Evolutionary conservation across 1,140 invertebrate species (phyloP), one percentile per base, ranked within the genome.

Genomic region (Atta cephalotes): DNA sequence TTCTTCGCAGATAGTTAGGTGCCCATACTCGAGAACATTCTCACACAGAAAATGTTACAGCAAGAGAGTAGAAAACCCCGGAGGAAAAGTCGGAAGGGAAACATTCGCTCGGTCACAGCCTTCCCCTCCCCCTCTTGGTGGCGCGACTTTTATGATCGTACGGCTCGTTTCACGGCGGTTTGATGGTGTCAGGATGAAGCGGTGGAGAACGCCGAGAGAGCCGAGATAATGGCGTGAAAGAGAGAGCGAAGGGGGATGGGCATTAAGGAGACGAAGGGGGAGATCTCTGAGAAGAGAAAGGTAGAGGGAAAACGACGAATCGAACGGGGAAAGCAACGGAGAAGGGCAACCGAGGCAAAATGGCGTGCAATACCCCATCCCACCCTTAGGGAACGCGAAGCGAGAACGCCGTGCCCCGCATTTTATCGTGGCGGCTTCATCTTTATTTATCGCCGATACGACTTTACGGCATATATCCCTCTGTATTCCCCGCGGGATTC

Each of bases 371-470:
- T 53, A 87, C n/a, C 49, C 25, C 66, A 49, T 51, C 66, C 66
- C 16, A n/a, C 21, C 16, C 49, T 21, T 63, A 12, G 25, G 80
- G 82, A 76, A 28, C 49, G 56, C 35, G 78, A 87, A 18, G 65
- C 63, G 70, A 88, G 87, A 74, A 80, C 78, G 74, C 39, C 88
- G 87, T 87, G 88, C 88, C 70, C 88, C 88, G 88, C 76, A 86
- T 90, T 90, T 90, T 88, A 90, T 90, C 88, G 88, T 77, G 87
- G 82, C 51, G 82, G 87, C 87, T 88, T 90, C 82, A 90, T 90
- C 88, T 90, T 88, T 90, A 90, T 90, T 90, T 90, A 90, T 90
- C 87, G 87, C 82, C 87, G 88, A 90, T 88, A 90, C 87, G 87
- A 88, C 87, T 88, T 89, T 89, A 89, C 88, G 88, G 72, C 87